phyloP scores from a whole-genome alignment of 2,797 vertebrate species.

The Acanthurus tractus region DNA sequence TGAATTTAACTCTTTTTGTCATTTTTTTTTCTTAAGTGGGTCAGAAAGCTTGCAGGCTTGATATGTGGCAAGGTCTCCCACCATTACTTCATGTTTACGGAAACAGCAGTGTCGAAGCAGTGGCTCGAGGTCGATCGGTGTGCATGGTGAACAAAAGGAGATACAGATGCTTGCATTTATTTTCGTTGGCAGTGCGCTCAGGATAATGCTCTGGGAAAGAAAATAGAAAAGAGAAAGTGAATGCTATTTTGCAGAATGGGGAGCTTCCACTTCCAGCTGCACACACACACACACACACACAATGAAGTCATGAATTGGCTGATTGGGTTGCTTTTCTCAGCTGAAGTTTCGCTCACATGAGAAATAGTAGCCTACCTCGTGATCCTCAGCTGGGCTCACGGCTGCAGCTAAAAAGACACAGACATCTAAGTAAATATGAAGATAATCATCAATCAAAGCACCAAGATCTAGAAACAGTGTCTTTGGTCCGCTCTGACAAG shows the following conservation, averaged over 20 bases:
- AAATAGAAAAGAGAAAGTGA: slow-evolving; percentile 73
- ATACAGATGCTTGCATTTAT: slow-evolving; percentile 83
- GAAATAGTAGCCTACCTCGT: slow-evolving; percentile 45
- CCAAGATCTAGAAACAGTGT: slow-evolving; percentile 36
- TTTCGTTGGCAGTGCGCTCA: slow-evolving; percentile 74
- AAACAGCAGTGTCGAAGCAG: slow-evolving; percentile 67
- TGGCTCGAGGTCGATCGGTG: slow-evolving; percentile 62
- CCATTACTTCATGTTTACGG: slow-evolving; percentile 78
- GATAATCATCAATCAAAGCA: slow-evolving; percentile 25
- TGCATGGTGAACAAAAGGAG: slow-evolving; percentile 76
- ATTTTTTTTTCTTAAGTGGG: slow-evolving; percentile 53
- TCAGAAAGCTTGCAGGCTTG: slow-evolving; percentile 62
- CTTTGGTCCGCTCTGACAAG: slow-evolving; percentile 53
- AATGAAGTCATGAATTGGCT: slow-evolving; percentile 83
- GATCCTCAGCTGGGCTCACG: slow-evolving; percentile 59
- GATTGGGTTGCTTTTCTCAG: slow-evolving; percentile 71
- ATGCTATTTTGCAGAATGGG: slow-evolving; percentile 53
- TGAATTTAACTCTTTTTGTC: slow-evolving; percentile 48
- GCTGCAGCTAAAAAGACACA: slow-evolving; percentile 45
- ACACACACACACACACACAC: slow-evolving; percentile 40
- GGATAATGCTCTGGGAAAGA: slow-evolving; percentile 74
- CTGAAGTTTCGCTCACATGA: slow-evolving; percentile 64
- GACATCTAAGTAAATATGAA: slow-evolving; percentile 55
- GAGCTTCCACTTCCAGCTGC: slow-evolving; percentile 74
- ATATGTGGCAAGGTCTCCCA: slow-evolving; percentile 70